phyloP scores from a whole-genome alignment of 2,797 vertebrate genomes.

The Parauchenoglanis ngamensis region DNA sequence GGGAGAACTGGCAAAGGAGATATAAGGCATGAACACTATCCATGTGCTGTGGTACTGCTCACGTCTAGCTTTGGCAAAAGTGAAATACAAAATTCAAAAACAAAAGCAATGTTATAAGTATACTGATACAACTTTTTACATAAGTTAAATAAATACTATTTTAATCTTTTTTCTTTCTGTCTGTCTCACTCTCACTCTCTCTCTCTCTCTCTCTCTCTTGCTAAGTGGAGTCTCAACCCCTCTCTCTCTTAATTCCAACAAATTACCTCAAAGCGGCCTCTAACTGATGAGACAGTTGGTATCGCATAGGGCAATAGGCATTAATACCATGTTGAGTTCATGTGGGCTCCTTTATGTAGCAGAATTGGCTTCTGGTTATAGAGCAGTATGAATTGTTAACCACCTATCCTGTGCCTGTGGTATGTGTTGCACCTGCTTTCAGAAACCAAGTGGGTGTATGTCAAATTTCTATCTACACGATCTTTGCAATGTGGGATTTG shows the following conservation, averaged over 20 bases:
- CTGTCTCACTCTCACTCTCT: neutral
- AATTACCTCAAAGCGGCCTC: neutral
- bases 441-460: neutral
- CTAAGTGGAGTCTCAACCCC: neutral
- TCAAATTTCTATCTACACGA: neutral
- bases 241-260: neutral
- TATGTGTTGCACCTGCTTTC: neutral
- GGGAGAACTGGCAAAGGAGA: neutral
- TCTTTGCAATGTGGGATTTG: neutral
- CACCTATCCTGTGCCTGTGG: neutral
- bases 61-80: neutral
- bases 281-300: neutral
- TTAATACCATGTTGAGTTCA: constrained; percentile 1
- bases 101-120: neutral
- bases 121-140: too few species aligned
- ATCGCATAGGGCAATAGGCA: neutral
- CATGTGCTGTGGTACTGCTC: neutral
- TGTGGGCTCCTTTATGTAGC: neutral
- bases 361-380: neutral
- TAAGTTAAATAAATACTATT: too few species aligned
- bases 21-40: neutral
- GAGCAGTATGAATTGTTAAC: neutral
- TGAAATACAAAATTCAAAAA: neutral
- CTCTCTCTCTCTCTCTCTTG: neutral
- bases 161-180: neutral